Base-by-base conservation (phyloP, 2,888 invertebrate genomes). In the Stomorhina lunata region DNA sequence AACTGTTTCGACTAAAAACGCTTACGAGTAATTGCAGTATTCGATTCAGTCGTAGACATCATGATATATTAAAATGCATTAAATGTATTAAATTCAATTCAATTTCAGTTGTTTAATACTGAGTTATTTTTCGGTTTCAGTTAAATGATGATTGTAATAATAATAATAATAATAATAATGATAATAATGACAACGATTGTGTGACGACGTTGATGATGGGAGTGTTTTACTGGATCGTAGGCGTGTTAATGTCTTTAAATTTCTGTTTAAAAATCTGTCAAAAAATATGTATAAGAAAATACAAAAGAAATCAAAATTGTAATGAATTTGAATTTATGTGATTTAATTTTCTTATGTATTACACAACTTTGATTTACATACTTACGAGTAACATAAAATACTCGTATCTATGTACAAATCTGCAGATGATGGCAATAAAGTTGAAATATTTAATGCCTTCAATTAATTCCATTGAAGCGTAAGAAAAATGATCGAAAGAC, bases 291-390 rank as follows among this genome's bases (percentile, higher is more conserved):
- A 20, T 29, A 4, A 17, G 17, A 29, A 7, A 6, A 29, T 3
- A 7, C 45, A n/a, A 9, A 57, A 57, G 55, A 66, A 76, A 66
- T 48, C 65, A 66, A 57, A 76, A 66, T n/a, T 53, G 6, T 48
- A 34, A 20, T 53, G 69, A 25, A 69, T 53, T 61, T 32, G 17
- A 69, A 43, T 69, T 59, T 68, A n/a, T 17, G 15, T n/a, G 25
- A 53, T 61, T 68, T 68, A 15, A 29, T 43, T 43, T 43, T 43
- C 17, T 15, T 76, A 50, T 25, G 27, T 43, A 20, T 77, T 69
- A 50, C 68, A 77, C 77, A 77, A 77, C n/a, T 77, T 50, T 77
- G 43, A 61, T 69, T 69, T 61, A 61, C 59, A 69, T 50, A 77
- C 50, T 48, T 17, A n/a, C 43, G 15, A 43, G 6, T n/a, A n/a